phyloP scores from a whole-genome alignment of 2,113 vertebrate genomes.

The Puntigrus tetrazona region DNA sequence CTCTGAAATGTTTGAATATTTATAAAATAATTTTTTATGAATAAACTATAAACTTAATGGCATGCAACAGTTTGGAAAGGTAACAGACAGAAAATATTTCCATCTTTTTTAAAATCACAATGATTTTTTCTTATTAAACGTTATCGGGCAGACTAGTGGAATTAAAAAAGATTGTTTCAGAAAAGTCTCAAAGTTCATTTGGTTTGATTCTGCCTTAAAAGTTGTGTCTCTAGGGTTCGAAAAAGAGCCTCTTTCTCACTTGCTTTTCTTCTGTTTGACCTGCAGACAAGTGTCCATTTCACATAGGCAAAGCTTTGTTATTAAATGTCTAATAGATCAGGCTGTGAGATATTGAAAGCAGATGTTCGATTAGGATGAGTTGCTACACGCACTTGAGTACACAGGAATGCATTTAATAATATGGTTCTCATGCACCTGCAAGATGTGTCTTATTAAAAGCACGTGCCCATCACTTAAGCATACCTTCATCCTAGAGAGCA shows the following conservation, averaged over 20 bases:
- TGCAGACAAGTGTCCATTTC: conserved; percentile 4
- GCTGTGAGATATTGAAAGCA: conserved; percentile 44
- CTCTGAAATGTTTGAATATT: too few species aligned
- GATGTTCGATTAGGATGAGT: conserved; percentile 34
- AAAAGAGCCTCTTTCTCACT: background rate
- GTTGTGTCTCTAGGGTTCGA: background rate
- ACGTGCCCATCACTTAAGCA: conserved; percentile 18
- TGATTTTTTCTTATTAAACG: too few species aligned
- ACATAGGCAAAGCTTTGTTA: conserved; percentile 15
- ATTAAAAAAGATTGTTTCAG: too few species aligned
- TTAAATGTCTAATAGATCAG: conserved; percentile 43
- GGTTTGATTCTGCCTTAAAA: background rate
- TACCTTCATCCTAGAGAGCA: background rate
- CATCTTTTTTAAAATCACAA: too few species aligned
- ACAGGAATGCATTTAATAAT: conserved; percentile 6
- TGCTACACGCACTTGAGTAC: conserved; percentile 28
- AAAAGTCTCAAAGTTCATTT: background rate
- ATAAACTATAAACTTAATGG: too few species aligned
- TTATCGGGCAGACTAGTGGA: too few species aligned
- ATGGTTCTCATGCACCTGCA: conserved; percentile 32
- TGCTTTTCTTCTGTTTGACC: conserved; percentile 60
- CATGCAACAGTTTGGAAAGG: too few species aligned
- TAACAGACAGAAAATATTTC: too few species aligned
- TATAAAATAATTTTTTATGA: too few species aligned
- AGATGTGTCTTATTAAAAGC: conserved; percentile 27